Conservation (phyloP, 2,888 invertebrate genomes). For the Dolichopus griseipennis region DNA sequence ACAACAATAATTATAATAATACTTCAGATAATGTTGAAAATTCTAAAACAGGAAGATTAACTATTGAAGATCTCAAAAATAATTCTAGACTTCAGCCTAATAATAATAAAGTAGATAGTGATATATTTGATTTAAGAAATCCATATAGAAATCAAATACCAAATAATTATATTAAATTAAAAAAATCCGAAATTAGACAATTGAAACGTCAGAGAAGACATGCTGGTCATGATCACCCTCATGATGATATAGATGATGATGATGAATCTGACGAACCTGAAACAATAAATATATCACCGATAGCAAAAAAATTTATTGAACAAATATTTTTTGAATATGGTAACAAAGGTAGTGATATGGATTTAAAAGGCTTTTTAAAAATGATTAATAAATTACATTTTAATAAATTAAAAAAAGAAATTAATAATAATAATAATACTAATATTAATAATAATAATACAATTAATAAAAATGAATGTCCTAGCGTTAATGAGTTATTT, state of each 20-base stretch:
- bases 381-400: constrained; percentile 55
- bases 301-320: constrained; percentile 53
- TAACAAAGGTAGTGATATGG: constrained; percentile 52
- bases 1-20: constrained; percentile 19
- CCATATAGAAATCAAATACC: constrained; percentile 19
- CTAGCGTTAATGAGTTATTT: constrained; percentile 24
- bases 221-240: constrained; percentile 31
- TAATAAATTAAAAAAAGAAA: constrained; percentile 45
- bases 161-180: not conserved
- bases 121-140: constrained; percentile 18
- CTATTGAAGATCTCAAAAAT: constrained; percentile 20
- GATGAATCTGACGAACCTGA: constrained; percentile 21
- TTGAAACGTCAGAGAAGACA: constrained; percentile 33
- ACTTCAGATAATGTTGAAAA: constrained; percentile 8
- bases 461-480: constrained; percentile 15
- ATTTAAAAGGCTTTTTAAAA: constrained; percentile 57
- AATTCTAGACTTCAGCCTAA: constrained; percentile 24
- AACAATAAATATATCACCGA: constrained; percentile 38
- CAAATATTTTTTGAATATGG: constrained; percentile 61
- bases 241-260: no score
- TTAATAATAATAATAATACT: no score
- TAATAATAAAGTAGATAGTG: not conserved
- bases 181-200: constrained; percentile 9
- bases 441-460: constrained; percentile 18
- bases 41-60: constrained; percentile 24